A percentile compares a stretch with the other conserved stretches of the same genome.
Evolutionary conservation across 2,888 invertebrate genomes (phyloP).

Genomic region (Neoaliturus tenellus): DNA sequence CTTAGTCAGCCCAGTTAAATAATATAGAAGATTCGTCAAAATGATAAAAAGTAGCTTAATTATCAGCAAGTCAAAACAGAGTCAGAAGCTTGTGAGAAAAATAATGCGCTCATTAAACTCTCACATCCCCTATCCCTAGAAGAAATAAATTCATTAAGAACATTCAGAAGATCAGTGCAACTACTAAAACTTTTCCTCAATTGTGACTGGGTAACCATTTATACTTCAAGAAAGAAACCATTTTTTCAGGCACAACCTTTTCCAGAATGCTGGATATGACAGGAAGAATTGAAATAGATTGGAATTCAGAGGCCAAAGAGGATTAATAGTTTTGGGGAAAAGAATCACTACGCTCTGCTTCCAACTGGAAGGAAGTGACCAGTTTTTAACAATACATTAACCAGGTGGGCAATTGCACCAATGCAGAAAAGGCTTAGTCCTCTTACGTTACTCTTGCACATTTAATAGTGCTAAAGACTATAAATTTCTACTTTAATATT

Average conservation of each 20-base stretch:
- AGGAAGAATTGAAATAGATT: not conserved
- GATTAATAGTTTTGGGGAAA: not conserved
- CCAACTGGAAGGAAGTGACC: not conserved
- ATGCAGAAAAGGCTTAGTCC: no score
- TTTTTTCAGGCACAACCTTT: not conserved
- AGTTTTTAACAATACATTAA: not conserved
- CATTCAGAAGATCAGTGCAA: not conserved
- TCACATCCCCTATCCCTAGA: not conserved
- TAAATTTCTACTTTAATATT: not conserved
- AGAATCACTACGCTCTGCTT: not conserved
- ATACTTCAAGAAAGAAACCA: not conserved
- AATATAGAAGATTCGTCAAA: not conserved
- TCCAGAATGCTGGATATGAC: not conserved
- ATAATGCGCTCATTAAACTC: not conserved
- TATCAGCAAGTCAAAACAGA: not conserved
- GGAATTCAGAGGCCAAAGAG: not conserved
- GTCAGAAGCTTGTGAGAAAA: constrained; percentile 1
- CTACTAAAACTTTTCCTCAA: constrained; percentile 2
- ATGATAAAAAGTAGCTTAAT: not conserved
- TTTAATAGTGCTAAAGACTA: not conserved
- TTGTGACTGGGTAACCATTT: not conserved
- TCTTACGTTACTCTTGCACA: not conserved
- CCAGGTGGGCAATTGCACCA: not conserved
- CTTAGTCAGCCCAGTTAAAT: not conserved
- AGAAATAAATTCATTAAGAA: not conserved